Base-by-base conservation (phyloP, 2,113 vertebrate species). In the Nestor notabilis region DNA sequence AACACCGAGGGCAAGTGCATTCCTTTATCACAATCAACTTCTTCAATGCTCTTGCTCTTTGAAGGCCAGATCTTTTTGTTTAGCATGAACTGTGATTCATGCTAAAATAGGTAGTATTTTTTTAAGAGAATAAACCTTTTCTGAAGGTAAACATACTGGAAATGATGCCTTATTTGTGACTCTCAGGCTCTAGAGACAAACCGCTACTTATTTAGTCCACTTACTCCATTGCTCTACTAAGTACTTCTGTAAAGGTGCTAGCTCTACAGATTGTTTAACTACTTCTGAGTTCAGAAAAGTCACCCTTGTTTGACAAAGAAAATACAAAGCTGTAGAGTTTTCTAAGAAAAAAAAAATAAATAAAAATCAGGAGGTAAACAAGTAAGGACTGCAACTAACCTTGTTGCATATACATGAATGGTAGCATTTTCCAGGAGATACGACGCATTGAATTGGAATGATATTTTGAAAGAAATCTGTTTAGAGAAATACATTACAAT, bases 401-500 rank as follows among this genome's bases (percentile, higher is more conserved):
- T 99, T 95, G 98, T 98, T 52, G 98, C 98, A 28, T 97, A 98
- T 70, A 99, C 97, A 8, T 99, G 98, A 96, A 99, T 97, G 53
- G 98, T 95, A 87, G 99, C 98, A 43, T 98, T 98, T 87, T 98
- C 97, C 95, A 98, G 93, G 68, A 99, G 97, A 77, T 98, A 97
- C 0, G 98, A 97, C 21, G 97, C 97, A 25, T 99, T 99, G 89
- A 99, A 98, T 61, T 99, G 99, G 95, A 99, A 99, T 24, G 97
- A 97, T 95, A 99, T 98, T 87, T 95, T 98, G 90, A 99, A 99
- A 15, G 94, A 95, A 92, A 99, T 98, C 99, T 99, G 97, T 80
- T 94, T 90, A 79, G 91, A 84, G 91, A 96, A 90, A 89, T 16
- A 68, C 1, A 76, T 79, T 23, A 66, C 43, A 69, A n/a, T n/a